Base-by-base conservation (phyloP, 2,888 invertebrate genomes). In the Cataglyphis cursor region DNA sequence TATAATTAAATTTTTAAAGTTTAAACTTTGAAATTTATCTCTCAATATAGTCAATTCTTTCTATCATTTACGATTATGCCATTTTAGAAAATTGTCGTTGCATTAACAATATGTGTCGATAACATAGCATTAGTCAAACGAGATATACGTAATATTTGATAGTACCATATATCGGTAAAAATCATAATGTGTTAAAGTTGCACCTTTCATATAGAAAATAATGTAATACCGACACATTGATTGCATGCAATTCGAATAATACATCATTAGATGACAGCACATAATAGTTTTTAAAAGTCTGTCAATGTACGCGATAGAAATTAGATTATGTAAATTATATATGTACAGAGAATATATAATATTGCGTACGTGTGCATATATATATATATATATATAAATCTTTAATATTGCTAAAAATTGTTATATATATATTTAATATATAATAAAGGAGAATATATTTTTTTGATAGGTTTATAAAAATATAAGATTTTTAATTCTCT, bases 251-350 rank as follows among this genome's bases (percentile, higher is more conserved):
- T 54, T 54, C 5, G 8, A 65, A 6, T n/a, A 28, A 41, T 21
- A 0, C 0, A 21, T 10, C 57, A 10, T 21, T 44, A 78, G 78
- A 59, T 78, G 70, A 44, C 78, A 78, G 31, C 70, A 38, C 57
- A 18, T 1, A 44, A 15, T 28, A 41, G 15, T 18, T 68, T 66
- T 51, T 59, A 38, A 54, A 54, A 5, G 8, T 38, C 21, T 54
- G 6, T n/a, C 4, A 18, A 1, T 0, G 31, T 6, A 6, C 31
- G 31, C 1, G 5, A 5, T 12, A 15, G 21, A 8, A 18, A 41
- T 2, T 1, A 57, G 38, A 44, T 44, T 4, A 38, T 38, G 21
- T 15, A 65, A 24, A 44, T 41, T 24, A 57, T 12, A 18, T 15
- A 68, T 18, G 3, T 24, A 59, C 28, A 62, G 31, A 28, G 12